Evolutionary conservation across 2,113 vertebrate species (phyloP).

Genomic region (Dasyornis broadbenti): DNA sequence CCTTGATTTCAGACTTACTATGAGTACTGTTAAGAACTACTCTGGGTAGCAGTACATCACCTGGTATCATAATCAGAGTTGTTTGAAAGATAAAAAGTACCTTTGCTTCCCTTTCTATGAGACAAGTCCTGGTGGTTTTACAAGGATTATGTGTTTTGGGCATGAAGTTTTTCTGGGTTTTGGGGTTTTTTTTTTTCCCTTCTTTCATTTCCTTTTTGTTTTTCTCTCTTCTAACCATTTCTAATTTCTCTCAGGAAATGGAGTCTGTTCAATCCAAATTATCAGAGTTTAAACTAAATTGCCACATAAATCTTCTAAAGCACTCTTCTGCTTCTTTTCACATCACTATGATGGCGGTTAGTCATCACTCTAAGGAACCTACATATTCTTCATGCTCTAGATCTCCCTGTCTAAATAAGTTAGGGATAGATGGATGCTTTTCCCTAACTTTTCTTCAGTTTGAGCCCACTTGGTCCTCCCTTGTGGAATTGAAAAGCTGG

Average conservation of each 20-base stretch:
- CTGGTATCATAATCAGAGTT: neutral
- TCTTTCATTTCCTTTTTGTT: neutral
- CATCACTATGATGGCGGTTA: neutral
- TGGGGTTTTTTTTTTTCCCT: fast-evolving
- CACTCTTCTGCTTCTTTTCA: neutral
- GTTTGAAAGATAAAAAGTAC: neutral
- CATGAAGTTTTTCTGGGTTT: neutral
- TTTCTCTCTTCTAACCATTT: neutral
- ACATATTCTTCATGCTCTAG: slow-evolving; percentile 52
- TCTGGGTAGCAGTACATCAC: fast-evolving
- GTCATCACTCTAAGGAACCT: neutral
- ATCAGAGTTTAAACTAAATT: neutral
- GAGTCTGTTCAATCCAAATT: neutral
- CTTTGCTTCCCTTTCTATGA: neutral
- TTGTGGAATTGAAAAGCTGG: neutral
- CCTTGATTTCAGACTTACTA: neutral
- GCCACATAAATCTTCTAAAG: neutral
- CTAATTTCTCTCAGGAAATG: neutral
- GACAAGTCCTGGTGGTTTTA: neutral
- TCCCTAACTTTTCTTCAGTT: neutral
- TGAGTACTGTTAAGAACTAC: neutral
- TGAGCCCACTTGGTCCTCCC: neutral
- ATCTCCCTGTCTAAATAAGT: slow-evolving; percentile 42
- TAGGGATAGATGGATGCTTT: slow-evolving; percentile 33
- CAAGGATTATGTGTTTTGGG: neutral